Base-by-base conservation (phyloP, 1,140 invertebrate genomes). In the Melitaea cinxia region DNA sequence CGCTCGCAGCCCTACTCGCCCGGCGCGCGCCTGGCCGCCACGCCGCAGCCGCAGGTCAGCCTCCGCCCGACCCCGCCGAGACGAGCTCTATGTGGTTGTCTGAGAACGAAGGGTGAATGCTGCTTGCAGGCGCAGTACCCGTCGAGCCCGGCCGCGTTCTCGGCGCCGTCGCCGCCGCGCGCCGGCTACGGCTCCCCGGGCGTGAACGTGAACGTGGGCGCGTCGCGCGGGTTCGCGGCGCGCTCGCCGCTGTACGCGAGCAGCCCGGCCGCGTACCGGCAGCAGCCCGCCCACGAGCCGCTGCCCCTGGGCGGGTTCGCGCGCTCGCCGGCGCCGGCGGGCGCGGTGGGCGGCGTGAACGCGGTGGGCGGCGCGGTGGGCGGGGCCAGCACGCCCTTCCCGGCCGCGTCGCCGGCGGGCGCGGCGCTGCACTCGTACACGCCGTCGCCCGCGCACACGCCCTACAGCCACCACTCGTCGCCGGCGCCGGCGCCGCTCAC, bases 391-490 rank as follows among this genome's bases (percentile, higher is more conserved):
- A 76, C 77, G 45, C 74, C 84, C n/a, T 85, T 86, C 77, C 82
- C 85, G 5, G 83, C 83, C 21, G 74, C 78, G 67, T 85, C 88
- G 37, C 85, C 86, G 5, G 83, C 84, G 60, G 72, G 78, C 59
- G 82, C 83, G 58, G 74, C 76, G 63, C 72, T 85, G 65, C 86
- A 85, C 73, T 78, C 79, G 30, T 91, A 90, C 80, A 90, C 89
- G 45, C 86, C 88, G 58, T 91, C 88, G 42, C 91, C 91, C 4
- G 81, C 85, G 63, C 88, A 88, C 80, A 87, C 85, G 68, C 85
- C 85, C 39, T 90, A 90, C 80, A 81, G 77, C 65, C 85, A 88
- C 68, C 85, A 88, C 78, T 88, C 83, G 54, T 86, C 84, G 67
- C 85, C 88, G 19, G 84, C 85, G 75, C 79, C 80, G 23, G 63